phyloP scores from a whole-genome alignment of 1,140 invertebrate genomes.

The Sarcophaga peregrina region DNA sequence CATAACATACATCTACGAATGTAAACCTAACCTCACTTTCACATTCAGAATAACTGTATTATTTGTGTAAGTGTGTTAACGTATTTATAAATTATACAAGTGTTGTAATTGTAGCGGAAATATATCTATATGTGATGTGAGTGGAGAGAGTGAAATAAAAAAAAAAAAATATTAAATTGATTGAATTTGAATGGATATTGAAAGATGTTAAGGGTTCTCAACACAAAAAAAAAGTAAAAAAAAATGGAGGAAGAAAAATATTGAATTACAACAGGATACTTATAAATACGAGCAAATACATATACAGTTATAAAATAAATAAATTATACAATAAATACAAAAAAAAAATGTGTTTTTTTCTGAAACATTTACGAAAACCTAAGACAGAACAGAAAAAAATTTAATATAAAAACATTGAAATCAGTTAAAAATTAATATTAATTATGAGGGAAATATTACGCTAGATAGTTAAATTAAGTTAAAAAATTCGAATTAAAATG shows the following conservation, averaged over 20 bases:
- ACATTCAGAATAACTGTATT: not conserved
- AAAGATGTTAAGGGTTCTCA: not conserved
- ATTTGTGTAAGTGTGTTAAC: slow-evolving; percentile 4
- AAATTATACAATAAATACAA: not conserved
- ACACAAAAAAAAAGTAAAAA: too few relatives aligned
- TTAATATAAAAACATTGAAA: not conserved
- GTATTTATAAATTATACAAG: not conserved
- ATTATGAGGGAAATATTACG: too few relatives aligned
- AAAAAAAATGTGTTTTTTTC: not conserved
- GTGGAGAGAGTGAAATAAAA: not conserved
- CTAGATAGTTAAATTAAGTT: too few relatives aligned
- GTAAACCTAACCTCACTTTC: not conserved
- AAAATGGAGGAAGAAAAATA: not conserved
- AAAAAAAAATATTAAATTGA: slow-evolving; percentile 1
- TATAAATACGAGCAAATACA: not conserved
- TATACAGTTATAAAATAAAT: too few relatives aligned
- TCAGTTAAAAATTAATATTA: too few relatives aligned
- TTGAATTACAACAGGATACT: slow-evolving; percentile 5
- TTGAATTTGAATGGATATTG: not conserved
- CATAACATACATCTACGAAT: not conserved
- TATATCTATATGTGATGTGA: not conserved
- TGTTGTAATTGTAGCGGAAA: slow-evolving; percentile 4
- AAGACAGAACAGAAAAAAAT: not conserved
- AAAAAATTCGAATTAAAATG: too few relatives aligned
- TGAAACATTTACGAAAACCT: not conserved